Conservation (phyloP, 2,888 invertebrate species). For the Sphinx pinastri region DNA sequence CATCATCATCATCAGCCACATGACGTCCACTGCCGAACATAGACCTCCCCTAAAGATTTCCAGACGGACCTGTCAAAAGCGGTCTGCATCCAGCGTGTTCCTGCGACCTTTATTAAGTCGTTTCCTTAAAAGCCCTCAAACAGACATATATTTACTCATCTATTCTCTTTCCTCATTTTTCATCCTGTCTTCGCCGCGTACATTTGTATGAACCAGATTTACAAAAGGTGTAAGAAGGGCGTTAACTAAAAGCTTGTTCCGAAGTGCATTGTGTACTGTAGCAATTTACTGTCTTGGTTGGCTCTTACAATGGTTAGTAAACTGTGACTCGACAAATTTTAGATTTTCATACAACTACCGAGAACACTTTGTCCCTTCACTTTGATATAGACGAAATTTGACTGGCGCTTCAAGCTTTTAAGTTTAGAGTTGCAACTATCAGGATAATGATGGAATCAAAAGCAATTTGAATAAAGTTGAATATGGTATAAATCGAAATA, state of each 20-base stretch:
- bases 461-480: background rate
- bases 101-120: too few species aligned
- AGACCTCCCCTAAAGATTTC: too few species aligned
- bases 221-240: constrained; percentile 6
- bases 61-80: too few species aligned
- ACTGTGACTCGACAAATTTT: background rate
- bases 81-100: too few species aligned
- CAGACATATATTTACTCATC: background rate
- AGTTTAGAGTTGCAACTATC: background rate
- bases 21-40: too few species aligned
- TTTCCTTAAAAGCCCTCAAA: background rate
- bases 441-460: too few species aligned
- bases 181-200: background rate
- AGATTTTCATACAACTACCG: too few species aligned
- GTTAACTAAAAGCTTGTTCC: constrained; percentile 17
- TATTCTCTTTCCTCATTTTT: constrained; percentile 7
- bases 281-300: constrained; percentile 63
- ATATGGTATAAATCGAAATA: background rate
- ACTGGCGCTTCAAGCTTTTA: too few species aligned
- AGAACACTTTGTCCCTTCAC: too few species aligned
- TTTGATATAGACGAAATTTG: too few species aligned
- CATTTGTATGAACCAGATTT: constrained; percentile 8
- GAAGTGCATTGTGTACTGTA: constrained; percentile 37
- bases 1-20: too few species aligned
- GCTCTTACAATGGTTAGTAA: constrained; percentile 36